These are phyloP conservation scores for Heliconius congener DNA, from an alignment of 1,140 invertebrate species.

Conservation along the genomic window DNA sequence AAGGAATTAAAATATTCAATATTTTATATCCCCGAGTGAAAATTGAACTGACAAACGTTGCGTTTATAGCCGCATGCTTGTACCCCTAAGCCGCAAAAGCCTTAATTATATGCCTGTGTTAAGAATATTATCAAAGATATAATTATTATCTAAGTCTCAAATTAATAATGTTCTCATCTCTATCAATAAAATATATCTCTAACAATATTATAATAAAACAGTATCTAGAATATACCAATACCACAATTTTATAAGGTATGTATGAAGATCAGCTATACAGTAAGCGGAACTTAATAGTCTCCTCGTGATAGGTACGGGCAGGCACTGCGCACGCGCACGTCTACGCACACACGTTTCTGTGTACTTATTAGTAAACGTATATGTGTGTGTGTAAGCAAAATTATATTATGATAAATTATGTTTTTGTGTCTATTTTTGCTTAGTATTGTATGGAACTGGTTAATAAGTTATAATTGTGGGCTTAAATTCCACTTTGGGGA, in stretches of 20 bases:
- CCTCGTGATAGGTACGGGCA: slow-evolving; percentile 29
- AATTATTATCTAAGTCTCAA: no score
- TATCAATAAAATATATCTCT: no score
- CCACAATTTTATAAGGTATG: neutral
- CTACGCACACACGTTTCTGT: neutral
- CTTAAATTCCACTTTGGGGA: no score
- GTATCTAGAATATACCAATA: neutral
- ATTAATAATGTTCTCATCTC: no score
- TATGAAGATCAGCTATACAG: neutral
- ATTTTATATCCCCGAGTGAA: no score
- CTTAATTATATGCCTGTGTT: no score
- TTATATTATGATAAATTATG: neutral
- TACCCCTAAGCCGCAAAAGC: no score
- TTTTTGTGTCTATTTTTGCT: neutral
- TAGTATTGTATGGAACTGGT: neutral
- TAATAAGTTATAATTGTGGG: neutral
- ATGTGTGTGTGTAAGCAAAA: neutral
- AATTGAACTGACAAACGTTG: no score
- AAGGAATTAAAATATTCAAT: no score
- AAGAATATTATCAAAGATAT: no score
- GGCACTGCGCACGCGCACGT: slow-evolving; percentile 27
- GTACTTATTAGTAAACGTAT: neutral
- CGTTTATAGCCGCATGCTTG: no score
- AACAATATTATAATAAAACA: neutral
- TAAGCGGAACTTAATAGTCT: slow-evolving; percentile 26